A percentile compares a stretch with the other conserved stretches of the same genome.
These are phyloP conservation scores for Heterodera schachtii DNA, from an alignment of 1,140 invertebrate genomes.

Conservation along the genomic window DNA sequence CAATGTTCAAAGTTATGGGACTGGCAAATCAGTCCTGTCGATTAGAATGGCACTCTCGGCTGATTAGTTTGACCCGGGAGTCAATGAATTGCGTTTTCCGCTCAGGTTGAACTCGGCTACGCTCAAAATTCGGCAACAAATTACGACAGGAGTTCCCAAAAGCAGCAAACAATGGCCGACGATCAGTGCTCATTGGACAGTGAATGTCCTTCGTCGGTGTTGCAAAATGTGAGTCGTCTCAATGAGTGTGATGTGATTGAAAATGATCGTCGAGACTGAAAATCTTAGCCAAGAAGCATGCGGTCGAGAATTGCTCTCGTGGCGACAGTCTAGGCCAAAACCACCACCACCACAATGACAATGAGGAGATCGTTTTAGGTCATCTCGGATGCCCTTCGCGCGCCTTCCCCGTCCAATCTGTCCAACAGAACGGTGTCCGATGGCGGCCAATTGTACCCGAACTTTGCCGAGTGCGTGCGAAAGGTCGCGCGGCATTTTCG, in stretches of 20 bases:
- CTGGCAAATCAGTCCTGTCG: no score
- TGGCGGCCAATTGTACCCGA: conserved; percentile 25
- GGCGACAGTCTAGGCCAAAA: no score
- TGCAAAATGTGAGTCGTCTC: not conserved
- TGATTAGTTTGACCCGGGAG: no score
- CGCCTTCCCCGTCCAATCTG: not conserved
- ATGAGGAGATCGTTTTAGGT: not conserved
- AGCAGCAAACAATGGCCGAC: not conserved
- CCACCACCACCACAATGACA: no score
- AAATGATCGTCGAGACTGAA: no score
- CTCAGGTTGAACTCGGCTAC: not conserved
- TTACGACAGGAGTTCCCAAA: not conserved
- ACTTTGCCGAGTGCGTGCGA: conserved; percentile 17
- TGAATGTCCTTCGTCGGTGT: not conserved
- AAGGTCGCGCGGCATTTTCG: not conserved
- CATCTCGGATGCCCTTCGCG: not conserved
- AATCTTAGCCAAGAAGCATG: no score
- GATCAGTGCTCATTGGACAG: not conserved
- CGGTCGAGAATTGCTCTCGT: no score
- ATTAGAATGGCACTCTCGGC: not conserved
- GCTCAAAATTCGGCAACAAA: not conserved
- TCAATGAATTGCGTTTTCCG: not conserved
- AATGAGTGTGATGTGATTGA: no score
- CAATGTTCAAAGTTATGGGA: no score
- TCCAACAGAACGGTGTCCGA: not conserved